Base-by-base conservation (phyloP, 2,888 invertebrate genomes). In the Caenorhabditis sulstoni region DNA sequence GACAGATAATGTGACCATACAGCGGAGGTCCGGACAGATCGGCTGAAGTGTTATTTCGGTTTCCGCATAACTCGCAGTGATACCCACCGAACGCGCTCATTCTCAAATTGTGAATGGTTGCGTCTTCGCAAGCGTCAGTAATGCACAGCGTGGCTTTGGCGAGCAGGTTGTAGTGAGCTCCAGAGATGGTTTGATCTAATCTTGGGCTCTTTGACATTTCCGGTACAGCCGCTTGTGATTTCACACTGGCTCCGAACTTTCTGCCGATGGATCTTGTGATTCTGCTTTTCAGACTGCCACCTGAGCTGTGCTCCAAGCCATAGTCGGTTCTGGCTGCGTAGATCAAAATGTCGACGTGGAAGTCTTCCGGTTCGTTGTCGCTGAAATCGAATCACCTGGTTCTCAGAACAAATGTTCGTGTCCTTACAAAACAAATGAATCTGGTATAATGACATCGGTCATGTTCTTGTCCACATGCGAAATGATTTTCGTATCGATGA, bases 1-100 rank as follows among this genome's bases (percentile, higher is more conserved):
- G 79, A 59, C 83, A 85, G 37, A 85, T 79, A 16, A 85, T 70
- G 35, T 83, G 81, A 0, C 85, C 85, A 47, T 85, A 85, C 16
- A 85, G 77, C 11, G 85, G 85, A 50, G 85, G 85, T 18, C 85
- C 85, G 18, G 81, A 81, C 0, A 85, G 79, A 64, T 83, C 84
- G 20, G 84, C 82, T 85, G 70, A 50, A 82, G 58, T 16, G 12
- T 3, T 1, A 11, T 4, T n/a, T 20, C 4, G 18, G 11, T 41
- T 45, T 14, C 16, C 3, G 1, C 29, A 2, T 41, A 18, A 11
- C 16, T 66, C n/a, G 35, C 20, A 18, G 1, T 47, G 12, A 3
- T 5, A 14, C 52, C 57, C 49, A 85, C 83, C 85, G 53, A 85
- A 85, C 3, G 85, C 78, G 16, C 81, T 79, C 65, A 79, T 68